Conservation (phyloP, 2,113 vertebrate genomes). For the Pundamilia nyererei region DNA sequence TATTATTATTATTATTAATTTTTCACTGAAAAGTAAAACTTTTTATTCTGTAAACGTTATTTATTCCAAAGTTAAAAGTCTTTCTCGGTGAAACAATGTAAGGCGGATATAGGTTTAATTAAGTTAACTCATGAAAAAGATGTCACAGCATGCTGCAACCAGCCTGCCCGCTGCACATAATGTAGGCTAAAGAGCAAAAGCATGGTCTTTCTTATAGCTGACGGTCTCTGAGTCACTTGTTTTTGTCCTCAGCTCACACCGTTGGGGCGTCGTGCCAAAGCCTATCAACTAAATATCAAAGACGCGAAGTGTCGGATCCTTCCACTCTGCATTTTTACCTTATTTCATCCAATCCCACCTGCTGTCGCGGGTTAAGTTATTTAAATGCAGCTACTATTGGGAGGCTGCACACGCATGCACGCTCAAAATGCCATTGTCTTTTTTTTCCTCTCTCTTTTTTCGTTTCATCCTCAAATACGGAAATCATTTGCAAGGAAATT, state of each 20-base stretch:
- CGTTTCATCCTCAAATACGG: constrained; percentile 88
- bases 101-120: constrained; percentile 70
- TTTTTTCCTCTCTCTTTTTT: constrained; percentile 62
- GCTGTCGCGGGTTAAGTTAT: constrained; percentile 90
- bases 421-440: constrained; percentile 81
- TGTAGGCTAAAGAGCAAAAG: constrained; percentile 47
- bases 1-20: background rate
- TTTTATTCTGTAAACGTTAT: background rate
- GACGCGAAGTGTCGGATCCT: constrained; percentile 77
- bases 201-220: constrained; percentile 41
- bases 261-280: constrained; percentile 62
- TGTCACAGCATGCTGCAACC: constrained; percentile 65
- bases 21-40: background rate
- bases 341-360: constrained; percentile 83
- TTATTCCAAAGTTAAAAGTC: constrained; percentile 28
- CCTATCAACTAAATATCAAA: constrained; percentile 84
- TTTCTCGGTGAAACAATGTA: constrained; percentile 36
- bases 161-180: constrained; percentile 48
- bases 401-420: constrained; percentile 62
- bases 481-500: constrained; percentile 96
- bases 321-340: constrained; percentile 81
- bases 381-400: constrained; percentile 81
- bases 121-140: constrained; percentile 73
- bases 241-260: constrained; percentile 60
- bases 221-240: constrained; percentile 48